Percentiles rank a stretch among this genome's conserved stretches.
Conservation (phyloP, 2,113 vertebrate species). For the Centropus unirufus region DNA sequence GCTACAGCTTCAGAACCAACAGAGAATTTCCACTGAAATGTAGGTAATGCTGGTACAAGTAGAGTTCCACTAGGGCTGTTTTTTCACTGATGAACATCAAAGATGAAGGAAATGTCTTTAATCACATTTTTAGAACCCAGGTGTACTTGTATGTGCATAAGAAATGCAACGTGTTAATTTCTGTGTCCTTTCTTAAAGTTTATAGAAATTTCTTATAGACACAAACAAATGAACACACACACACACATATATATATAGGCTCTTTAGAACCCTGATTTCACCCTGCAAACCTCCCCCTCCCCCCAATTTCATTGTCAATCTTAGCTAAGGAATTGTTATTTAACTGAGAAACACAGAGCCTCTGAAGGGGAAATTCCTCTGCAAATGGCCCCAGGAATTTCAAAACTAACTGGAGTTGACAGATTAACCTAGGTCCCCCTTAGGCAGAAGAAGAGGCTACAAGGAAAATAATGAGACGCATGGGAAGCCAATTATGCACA, state of each 20-base stretch:
- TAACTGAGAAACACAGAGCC: not conserved
- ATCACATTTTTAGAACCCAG: not conserved
- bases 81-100: not conserved
- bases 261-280: not conserved
- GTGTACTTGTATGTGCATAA: not conserved
- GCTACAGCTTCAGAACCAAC: not conserved
- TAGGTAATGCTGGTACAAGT: not conserved
- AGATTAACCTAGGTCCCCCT: conserved; percentile 55
- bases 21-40: not conserved
- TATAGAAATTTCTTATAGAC: not conserved
- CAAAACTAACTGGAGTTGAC: conserved; percentile 60
- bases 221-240: not conserved
- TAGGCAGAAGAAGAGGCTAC: conserved; percentile 45
- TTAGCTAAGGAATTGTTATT: not conserved
- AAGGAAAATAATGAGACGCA: conserved; percentile 56
- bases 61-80: not conserved
- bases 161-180: not conserved
- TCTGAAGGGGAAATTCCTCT: conserved; percentile 52
- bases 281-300: not conserved
- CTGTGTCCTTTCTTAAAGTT: not conserved
- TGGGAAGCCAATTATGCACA: conserved; percentile 51
- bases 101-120: not conserved
- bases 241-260: no score
- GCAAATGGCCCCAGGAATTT: conserved; percentile 43
- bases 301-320: not conserved